Base-by-base conservation (phyloP, 2,888 invertebrate genomes). In the Emmelina monodactyla region DNA sequence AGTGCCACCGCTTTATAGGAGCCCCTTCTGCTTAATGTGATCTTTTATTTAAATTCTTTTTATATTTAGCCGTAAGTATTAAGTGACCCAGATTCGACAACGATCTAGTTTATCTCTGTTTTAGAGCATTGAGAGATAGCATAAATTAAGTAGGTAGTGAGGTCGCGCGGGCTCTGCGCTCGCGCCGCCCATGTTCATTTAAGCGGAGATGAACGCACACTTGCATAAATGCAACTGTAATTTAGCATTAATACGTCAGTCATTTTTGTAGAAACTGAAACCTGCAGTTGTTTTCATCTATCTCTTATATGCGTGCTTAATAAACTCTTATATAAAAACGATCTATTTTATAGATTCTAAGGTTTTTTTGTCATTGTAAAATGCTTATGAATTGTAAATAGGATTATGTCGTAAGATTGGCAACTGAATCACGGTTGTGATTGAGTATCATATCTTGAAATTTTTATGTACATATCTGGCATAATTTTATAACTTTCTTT, bases 131-230 rank as follows among this genome's bases (percentile, higher is more conserved):
- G 56, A 55, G 59, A 65, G 65, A 69, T 71, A 40, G 64, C 63
- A 65, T 72, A 64, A 62, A 71, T 76, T 68, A 67, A 62, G 55
- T 57, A 46, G 53, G 53, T 49, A 59, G 62, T 64, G 61, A 70
- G 65, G 67, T 70, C 53, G 65, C 67, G 63, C n/a, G n/a, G n/a
- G 67, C 66, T 51, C 53, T 53, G 58, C 60, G 65, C 54, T 45
- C 70, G 63, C 70, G 69, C 72, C 68, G 61, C 68, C 59, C 63
- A 51, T 76, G 76, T 53, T 76, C 76, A 76, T 71, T 76, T 75
- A 63, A 76, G 75, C 73, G 76, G 50, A 70, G 66, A 72, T 55
- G 49, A 54, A 53, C 60, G 60, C 13, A 64, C 59, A 69, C 62
- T 66, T 61, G 67, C 58, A 64, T 64, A 64, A 66, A 63, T 69